These are phyloP conservation scores for Chaitophorus viminalis DNA, from an alignment of 2,888 invertebrate species.

Conservation along the genomic window DNA sequence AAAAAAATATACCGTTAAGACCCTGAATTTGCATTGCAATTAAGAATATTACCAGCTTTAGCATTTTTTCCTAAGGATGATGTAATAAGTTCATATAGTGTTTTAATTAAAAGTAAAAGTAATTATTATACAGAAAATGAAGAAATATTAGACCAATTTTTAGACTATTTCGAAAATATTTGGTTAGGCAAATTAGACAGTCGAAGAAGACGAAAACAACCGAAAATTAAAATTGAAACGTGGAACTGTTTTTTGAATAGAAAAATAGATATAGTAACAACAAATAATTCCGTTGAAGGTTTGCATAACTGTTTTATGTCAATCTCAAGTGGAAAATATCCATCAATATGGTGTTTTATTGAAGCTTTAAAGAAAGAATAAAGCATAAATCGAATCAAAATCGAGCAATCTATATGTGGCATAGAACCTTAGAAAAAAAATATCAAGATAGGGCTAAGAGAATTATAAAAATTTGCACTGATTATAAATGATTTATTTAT, in stretches of 20 bases:
- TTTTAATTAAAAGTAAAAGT: not conserved
- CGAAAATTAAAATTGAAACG: too few species aligned
- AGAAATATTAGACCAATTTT: not conserved
- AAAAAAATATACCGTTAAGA: not conserved
- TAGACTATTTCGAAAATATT: not conserved
- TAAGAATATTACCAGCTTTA: not conserved
- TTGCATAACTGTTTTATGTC: not conserved
- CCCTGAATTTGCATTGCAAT: not conserved
- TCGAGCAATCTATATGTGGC: too few species aligned
- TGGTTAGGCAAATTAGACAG: slow-evolving; percentile 3
- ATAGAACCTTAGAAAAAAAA: too few species aligned
- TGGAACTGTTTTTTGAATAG: not conserved
- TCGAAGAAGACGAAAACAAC: too few species aligned
- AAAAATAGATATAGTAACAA: not conserved
- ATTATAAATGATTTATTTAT: too few species aligned
- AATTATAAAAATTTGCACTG: too few species aligned
- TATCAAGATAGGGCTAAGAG: too few species aligned
- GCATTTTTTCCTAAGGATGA: not conserved
- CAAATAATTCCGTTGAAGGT: not conserved
- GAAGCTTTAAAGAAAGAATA: not conserved
- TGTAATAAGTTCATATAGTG: not conserved
- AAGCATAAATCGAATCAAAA: not conserved
- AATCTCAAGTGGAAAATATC: not conserved
- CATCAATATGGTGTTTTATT: not conserved
- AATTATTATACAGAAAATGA: not conserved